Conservation (phyloP, 2,113 vertebrate species). For the Amphiprion percula region DNA sequence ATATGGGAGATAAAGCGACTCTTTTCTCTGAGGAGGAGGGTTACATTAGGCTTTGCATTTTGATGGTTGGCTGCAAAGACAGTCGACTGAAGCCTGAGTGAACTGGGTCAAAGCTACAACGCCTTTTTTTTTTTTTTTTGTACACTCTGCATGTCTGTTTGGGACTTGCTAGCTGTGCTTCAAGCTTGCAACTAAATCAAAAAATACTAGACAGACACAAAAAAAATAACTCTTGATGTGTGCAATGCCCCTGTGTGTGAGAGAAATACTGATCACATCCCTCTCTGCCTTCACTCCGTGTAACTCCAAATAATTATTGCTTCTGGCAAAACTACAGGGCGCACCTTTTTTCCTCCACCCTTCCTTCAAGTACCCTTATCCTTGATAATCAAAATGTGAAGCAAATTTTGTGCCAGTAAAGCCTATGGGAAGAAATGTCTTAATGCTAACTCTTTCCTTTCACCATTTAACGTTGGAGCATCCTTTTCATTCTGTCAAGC, state of each 20-base stretch:
- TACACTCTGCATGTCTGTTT: slow-evolving; percentile 8
- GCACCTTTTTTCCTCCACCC: slow-evolving; percentile 42
- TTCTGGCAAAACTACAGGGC: slow-evolving; percentile 50
- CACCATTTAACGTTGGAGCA: slow-evolving; percentile 45
- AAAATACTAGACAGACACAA: slow-evolving; percentile 16
- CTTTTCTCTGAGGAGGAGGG: slow-evolving; percentile 38
- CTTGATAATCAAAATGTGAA: slow-evolving; percentile 62
- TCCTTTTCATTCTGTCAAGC: slow-evolving; percentile 67
- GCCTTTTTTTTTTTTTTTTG: slow-evolving; percentile 23
- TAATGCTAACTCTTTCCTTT: slow-evolving; percentile 56
- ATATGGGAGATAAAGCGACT: slow-evolving; percentile 47
- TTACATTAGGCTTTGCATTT: slow-evolving; percentile 43
- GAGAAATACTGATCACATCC: slow-evolving; percentile 40
- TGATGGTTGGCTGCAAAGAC: slow-evolving; percentile 38
- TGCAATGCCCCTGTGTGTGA: slow-evolving; percentile 11
- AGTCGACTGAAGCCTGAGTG: slow-evolving; percentile 43
- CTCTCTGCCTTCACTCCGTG: slow-evolving; percentile 23
- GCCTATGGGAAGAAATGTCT: slow-evolving; percentile 50
- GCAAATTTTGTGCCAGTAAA: slow-evolving; percentile 39
- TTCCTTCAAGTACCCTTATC: slow-evolving; percentile 47
- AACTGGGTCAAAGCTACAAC: slow-evolving; percentile 58
- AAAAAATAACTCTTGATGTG: slow-evolving; percentile 4
- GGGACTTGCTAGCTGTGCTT: slow-evolving; percentile 30
- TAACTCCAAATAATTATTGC: slow-evolving; percentile 64
- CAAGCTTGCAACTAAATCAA: slow-evolving; percentile 35